Conservation (phyloP, 2,797 vertebrate species). For the Toxotes lorentzi region DNA sequence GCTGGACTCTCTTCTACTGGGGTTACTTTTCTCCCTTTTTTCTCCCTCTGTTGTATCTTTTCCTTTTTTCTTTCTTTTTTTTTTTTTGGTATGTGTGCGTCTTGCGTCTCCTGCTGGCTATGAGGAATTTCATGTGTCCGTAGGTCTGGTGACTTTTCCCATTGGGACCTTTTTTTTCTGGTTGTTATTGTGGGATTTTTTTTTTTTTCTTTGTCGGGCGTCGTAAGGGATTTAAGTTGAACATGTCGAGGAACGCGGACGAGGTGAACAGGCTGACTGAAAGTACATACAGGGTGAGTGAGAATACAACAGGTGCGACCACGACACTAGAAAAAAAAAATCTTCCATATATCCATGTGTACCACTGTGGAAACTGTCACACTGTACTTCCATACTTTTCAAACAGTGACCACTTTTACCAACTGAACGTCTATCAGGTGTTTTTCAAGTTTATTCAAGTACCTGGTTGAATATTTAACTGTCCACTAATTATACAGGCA, state of each 20-base stretch:
- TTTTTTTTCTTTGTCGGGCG: slow-evolving; percentile 8
- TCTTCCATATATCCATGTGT: background rate
- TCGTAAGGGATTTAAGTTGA: slow-evolving; percentile 52
- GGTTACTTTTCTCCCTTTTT: background rate
- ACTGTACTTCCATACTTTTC: background rate
- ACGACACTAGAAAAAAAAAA: background rate
- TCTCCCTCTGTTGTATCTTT: background rate
- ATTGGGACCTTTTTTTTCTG: slow-evolving; percentile 15
- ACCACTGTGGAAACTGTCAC: background rate
- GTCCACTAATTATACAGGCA: background rate
- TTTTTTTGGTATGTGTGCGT: slow-evolving; percentile 11
- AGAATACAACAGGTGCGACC: slow-evolving; percentile 71
- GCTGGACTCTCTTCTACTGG: slow-evolving; percentile 12
- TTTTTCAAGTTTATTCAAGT: background rate
- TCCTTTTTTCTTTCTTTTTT: background rate
- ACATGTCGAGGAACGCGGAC: slow-evolving; percentile 92
- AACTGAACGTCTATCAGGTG: slow-evolving; percentile 22
- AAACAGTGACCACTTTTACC: slow-evolving; percentile 8
- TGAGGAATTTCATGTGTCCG: slow-evolving; percentile 63
- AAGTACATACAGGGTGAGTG: slow-evolving; percentile 93
- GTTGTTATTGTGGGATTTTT: background rate
- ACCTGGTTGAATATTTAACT: background rate
- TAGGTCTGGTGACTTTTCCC: slow-evolving; percentile 54
- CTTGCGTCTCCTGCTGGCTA: slow-evolving; percentile 52
- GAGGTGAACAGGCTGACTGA: slow-evolving; percentile 95